A percentile compares a stretch with the other conserved stretches of the same genome.
Evolutionary conservation across 2,888 invertebrate genomes (phyloP).

Genomic region (Meliscaeva auricollis): DNA sequence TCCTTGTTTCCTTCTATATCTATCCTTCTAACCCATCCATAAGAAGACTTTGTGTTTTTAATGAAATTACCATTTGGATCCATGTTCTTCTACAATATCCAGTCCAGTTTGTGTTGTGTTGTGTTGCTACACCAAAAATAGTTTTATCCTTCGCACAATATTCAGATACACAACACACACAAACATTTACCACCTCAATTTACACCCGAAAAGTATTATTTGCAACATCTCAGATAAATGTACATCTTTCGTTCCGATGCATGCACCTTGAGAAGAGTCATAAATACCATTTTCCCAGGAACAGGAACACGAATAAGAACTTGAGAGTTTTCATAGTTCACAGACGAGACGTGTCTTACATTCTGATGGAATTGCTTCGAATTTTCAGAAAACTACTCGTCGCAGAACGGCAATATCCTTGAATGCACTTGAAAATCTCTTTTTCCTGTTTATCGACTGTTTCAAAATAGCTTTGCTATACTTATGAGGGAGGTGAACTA

Average conservation of each 20-base stretch:
- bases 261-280: slow-evolving; percentile 8
- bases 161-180: neutral
- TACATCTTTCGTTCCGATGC: neutral
- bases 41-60: slow-evolving; percentile 6
- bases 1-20: neutral
- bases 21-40: too few relatives aligned
- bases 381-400: slow-evolving; percentile 8
- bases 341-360: slow-evolving; percentile 31
- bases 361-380: slow-evolving; percentile 37
- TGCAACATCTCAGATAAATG: slow-evolving; percentile 38
- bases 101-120: slow-evolving; percentile 3
- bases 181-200: slow-evolving; percentile 15
- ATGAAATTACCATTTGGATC: slow-evolving; percentile 28
- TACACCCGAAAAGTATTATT: slow-evolving; percentile 34
- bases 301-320: neutral
- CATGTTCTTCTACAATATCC: neutral
- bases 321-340: neutral
- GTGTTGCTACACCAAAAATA: neutral
- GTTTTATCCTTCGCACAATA: slow-evolving; percentile 28
- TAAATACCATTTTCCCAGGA: neutral
- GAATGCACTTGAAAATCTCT: slow-evolving; percentile 36
- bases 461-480: neutral
- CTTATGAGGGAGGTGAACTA: neutral
- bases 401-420: slow-evolving; percentile 47
- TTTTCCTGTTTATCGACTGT: slow-evolving; percentile 13